phyloP scores from a whole-genome alignment of 2,888 invertebrate genomes.

The Netelia inedita region DNA sequence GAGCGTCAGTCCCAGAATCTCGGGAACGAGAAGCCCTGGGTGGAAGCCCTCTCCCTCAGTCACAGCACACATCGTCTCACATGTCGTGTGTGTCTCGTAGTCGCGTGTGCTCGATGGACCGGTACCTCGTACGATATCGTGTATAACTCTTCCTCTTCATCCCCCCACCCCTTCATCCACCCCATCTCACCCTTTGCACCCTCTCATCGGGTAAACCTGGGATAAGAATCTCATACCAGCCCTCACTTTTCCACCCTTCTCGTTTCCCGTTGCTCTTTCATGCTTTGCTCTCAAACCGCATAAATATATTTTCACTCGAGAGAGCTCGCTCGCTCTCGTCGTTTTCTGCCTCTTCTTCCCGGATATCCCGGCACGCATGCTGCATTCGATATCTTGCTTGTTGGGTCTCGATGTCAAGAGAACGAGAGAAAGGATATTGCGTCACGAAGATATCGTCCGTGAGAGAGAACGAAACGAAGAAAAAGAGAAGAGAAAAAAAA shows the following conservation, averaged over 20 bases:
- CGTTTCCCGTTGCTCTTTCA: conserved; percentile 31
- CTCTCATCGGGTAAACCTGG: conserved; percentile 21
- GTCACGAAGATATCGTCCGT: conserved; percentile 16
- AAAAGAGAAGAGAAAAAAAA: conserved; percentile 6
- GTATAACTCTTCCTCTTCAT: conserved; percentile 13
- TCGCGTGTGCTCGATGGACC: conserved; percentile 66
- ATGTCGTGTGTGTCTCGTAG: conserved; percentile 38
- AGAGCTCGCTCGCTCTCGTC: conserved; percentile 36
- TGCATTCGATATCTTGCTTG: conserved; percentile 58
- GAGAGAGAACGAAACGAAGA: not conserved
- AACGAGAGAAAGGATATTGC: not conserved
- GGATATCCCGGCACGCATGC: conserved; percentile 48
- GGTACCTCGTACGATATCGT: conserved; percentile 61
- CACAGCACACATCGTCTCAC: not conserved
- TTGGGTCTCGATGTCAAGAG: conserved; percentile 12
- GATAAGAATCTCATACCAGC: conserved; percentile 24
- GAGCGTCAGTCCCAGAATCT: conserved; percentile 62
- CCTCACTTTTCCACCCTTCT: not conserved
- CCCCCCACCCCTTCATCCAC: not conserved
- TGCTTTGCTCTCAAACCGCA: conserved; percentile 45
- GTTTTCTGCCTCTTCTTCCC: not conserved
- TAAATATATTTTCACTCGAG: conserved; percentile 66
- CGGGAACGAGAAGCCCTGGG: conserved; percentile 36
- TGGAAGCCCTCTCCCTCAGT: conserved; percentile 29
- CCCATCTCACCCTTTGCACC: not conserved